Evolutionary conservation across 1,140 invertebrate species (phyloP), one percentile per base, ranked within the genome.

Genomic region (Cherax quadricarinatus): DNA sequence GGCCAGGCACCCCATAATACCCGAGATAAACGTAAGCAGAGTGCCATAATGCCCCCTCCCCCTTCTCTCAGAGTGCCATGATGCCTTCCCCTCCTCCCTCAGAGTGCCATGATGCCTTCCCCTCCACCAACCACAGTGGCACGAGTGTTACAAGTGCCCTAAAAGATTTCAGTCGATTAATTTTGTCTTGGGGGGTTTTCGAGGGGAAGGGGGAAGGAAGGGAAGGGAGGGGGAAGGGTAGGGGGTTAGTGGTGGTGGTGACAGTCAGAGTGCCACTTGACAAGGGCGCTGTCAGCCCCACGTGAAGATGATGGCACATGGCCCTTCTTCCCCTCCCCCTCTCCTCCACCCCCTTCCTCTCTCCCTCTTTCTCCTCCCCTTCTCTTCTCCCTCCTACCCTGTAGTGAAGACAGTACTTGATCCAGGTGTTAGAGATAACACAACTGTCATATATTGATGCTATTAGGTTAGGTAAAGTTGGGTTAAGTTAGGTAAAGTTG

Each of bases 211-310:
- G 48, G 80, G 48, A 21, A 16, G 48, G 49, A 48, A n/a, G 49
- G 49, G 80, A 12, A 7, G 60, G 75, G 75, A n/a, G 24, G 75
- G 53, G 6, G 53, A 9, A 14, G 3, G 30, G 30, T 0, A 41
- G 53, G 6, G 53, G 12, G 53, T 0, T 7, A 57, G 49, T 21
- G 41, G 80, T 82, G 80, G 88, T 41, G 62, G n/a, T 89, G 87
- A 81, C 78, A 89, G 75, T 89, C 79, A 12, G 88, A 89, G 88
- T 79, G 88, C 48, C 88, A 73, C 88, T 89, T 89, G 88, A 89
- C 88, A 89, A 83, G 80, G 62, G 48, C 62, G 80, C 88, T 89
- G 88, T 89, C 88, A 89, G 62, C 41, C 49, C 80, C 88, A 89
- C 81, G 60, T 89, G 88, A 75, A 57, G 80, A n/a, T 89, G 88